Conservation (phyloP, 2,113 vertebrate genomes). For the Cynopterus brachyotis region DNA sequence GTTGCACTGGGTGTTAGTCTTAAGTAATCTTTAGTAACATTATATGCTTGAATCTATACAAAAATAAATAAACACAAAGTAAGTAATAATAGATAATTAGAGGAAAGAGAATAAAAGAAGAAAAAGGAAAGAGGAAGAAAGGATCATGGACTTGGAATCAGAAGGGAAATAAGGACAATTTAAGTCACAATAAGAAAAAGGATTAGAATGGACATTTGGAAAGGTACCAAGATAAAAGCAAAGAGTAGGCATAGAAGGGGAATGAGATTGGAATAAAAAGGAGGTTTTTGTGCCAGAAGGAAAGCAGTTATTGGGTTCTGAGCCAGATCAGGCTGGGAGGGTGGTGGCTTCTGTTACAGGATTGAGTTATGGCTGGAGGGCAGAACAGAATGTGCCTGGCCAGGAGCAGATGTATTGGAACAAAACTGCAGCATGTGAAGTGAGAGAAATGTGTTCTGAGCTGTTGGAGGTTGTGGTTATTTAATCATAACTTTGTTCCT, state of each 20-base stretch:
- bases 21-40: background rate
- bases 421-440: background rate
- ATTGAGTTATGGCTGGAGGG: slow-evolving; percentile 54
- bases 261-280: slow-evolving; percentile 48
- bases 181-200: background rate
- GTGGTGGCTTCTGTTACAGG: background rate
- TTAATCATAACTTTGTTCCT: slow-evolving; percentile 70
- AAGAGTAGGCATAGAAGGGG: slow-evolving; percentile 11
- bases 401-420: background rate
- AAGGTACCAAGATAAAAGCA: slow-evolving; percentile 48
- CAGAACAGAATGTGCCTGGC: slow-evolving; percentile 52
- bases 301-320: background rate
- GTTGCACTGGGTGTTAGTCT: background rate
- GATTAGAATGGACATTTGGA: slow-evolving; percentile 40
- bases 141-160: background rate
- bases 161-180: background rate
- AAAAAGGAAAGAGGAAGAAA: background rate
- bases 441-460: slow-evolving; percentile 16
- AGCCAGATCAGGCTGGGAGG: slow-evolving; percentile 45
- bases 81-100: background rate
- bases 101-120: background rate
- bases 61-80: background rate
- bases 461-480: slow-evolving; percentile 56
- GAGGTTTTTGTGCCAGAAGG: slow-evolving; percentile 49
- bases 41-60: background rate